Evolutionary conservation across 2,888 invertebrate genomes (phyloP), one percentile per base, ranked within the genome.

Genomic region (Drosophila trichaetosa): DNA sequence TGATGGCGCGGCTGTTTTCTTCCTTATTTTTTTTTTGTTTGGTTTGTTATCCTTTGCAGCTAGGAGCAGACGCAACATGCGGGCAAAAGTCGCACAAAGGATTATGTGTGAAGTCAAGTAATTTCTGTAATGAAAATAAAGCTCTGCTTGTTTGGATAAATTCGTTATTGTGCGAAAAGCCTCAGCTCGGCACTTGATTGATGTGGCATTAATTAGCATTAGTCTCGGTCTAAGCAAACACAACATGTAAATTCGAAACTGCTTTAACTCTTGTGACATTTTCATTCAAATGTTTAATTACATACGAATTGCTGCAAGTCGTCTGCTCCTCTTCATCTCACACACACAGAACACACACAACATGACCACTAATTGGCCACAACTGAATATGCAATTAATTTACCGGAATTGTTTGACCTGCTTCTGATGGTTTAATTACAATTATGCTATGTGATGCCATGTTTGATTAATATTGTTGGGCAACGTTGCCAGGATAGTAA

Each of bases 171-270:
- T 33, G 62, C 11, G 21, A 7, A 53, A 54, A 46, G 18, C 18
- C 33, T 42, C 36, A 48, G 40, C 49, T 65, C 71, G 59, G 38
- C n/a, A 48, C 16, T 59, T 80, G 83, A 85, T 83, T 73, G 79
- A 86, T 88, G 72, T 42, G 48, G 8, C 48, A 51, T 69, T 75
- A 82, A 83, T 88, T 85, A 82, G 68, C 27, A 34, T 27, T 54
- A 63, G 48, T 36, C 67, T 49, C 27, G n/a, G 38, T 31, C 46
- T 57, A 58, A 71, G 48, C 40, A 46, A 27, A 21, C 21, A 27
- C 21, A 29, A n/a, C 53, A 57, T 52, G 40, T 54, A 40, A 36
- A 63, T 24, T 49, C 4, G 0, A 24, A 54, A 24, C 1, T 8
- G 24, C 16, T 46, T 46, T 16, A 16, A 46, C 7, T 16, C 8